phyloP scores from a whole-genome alignment of 2,113 vertebrate species.

The Nycticorax nycticorax region DNA sequence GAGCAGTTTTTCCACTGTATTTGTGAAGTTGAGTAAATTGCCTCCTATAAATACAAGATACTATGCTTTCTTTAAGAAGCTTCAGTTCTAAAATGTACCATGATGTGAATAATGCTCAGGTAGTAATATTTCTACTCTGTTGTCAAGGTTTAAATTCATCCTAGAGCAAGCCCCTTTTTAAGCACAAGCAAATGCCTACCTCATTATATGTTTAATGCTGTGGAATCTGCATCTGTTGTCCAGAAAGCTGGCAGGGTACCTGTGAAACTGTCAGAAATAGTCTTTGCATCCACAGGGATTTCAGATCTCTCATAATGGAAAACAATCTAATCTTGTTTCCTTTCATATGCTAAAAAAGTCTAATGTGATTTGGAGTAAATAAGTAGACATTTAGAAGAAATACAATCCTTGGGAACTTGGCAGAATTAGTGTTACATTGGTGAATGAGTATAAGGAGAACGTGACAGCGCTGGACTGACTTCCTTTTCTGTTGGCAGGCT shows the following conservation, averaged over 20 bases:
- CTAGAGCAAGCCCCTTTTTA: not conserved
- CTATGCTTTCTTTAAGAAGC: not conserved
- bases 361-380: not conserved
- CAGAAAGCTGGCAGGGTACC: not conserved
- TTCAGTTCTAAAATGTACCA: not conserved
- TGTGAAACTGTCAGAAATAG: not conserved
- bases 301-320: not conserved
- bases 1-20: not conserved
- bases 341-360: not conserved
- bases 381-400: not conserved
- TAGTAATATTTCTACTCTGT: not conserved
- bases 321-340: not conserved
- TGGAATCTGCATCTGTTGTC: not conserved
- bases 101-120: not conserved
- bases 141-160: not conserved
- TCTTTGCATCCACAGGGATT: not conserved
- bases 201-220: not conserved
- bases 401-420: not conserved
- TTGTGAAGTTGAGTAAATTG: not conserved
- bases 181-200: not conserved
- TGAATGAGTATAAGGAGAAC: not conserved
- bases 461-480: not conserved
- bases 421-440: not conserved
- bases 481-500: slow-evolving; percentile 72
- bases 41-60: not conserved